phyloP scores from a whole-genome alignment of 2,113 vertebrate species.

The Odocoileus virginianus region DNA sequence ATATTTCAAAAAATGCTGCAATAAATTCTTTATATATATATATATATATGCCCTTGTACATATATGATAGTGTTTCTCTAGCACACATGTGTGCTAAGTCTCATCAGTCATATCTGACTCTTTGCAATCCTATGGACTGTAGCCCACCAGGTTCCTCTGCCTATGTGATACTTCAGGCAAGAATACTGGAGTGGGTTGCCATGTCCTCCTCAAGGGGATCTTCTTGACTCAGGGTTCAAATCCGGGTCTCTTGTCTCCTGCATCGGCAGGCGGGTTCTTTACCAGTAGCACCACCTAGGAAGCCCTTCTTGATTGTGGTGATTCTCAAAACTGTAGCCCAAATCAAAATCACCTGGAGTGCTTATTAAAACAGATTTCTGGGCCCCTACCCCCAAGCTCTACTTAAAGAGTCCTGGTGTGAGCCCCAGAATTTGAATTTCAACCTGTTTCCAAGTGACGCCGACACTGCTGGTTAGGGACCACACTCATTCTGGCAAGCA shows the following conservation, averaged over 20 bases:
- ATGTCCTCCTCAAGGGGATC: not conserved
- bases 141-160: not conserved
- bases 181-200: not conserved
- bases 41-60: not conserved
- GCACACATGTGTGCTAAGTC: not conserved
- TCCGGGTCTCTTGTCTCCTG: not conserved
- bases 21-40: not conserved
- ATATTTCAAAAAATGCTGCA: not conserved
- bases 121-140: not conserved
- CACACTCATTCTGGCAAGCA: not conserved
- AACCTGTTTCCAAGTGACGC: not conserved
- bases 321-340: not conserved
- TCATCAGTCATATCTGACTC: not conserved
- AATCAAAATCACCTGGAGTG: not conserved
- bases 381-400: not conserved
- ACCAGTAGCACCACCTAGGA: not conserved
- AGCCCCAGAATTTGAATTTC: not conserved
- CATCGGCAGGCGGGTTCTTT: not conserved
- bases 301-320: not conserved
- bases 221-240: not conserved
- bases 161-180: not conserved
- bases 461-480: not conserved
- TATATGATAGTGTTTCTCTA: not conserved
- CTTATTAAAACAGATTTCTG: not conserved
- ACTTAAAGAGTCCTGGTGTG: not conserved